Base-by-base conservation (phyloP, 2,888 invertebrate genomes). In the Pyrgus malvae region DNA sequence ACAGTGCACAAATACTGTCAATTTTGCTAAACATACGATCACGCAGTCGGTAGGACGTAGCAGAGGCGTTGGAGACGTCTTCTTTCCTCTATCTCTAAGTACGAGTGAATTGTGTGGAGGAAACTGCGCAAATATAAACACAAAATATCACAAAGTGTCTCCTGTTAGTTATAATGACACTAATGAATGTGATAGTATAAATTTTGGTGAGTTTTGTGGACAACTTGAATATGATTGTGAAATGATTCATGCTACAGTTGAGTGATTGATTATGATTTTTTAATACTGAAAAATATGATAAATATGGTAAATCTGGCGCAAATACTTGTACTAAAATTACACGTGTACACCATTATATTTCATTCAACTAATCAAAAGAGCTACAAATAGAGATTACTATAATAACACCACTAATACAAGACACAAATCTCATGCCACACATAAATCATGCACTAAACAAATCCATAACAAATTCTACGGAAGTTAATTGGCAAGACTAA, bases 81-180 rank as follows among this genome's bases (percentile, higher is more conserved):
- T 68, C 80, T 73, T 72, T 84, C 86, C 70, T 87, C 81, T 62
- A 87, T 78, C 67, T 83, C 83, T 89, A 89, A 80, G 87, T 89
- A 88, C 76, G 90, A 85, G 80, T 89, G 88, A 79, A 84, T 83
- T 85, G 87, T 80, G 79, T 83, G 77, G 87, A 81, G 81, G 89
- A 75, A 80, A 80, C 90, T 90, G 88, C 78, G 74, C 66, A 85
- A 80, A 84, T 77, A 78, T 71, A 80, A 83, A 81, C 71, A 64
- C 57, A 68, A 68, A 69, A 69, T 63, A 66, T 58, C 50, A 55
- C 54, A 44, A 41, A 31, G 40, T 46, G 40, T 16, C 31, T 29
- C 23, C 14, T 56, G 31, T 58, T 48, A 55, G 4, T 12, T 21
- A 53, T 40, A 17, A 38, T 42, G 31, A 17, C 16, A 55, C 35